phyloP scores from a whole-genome alignment of 2,888 invertebrate species.

The Danaus chrysippus region DNA sequence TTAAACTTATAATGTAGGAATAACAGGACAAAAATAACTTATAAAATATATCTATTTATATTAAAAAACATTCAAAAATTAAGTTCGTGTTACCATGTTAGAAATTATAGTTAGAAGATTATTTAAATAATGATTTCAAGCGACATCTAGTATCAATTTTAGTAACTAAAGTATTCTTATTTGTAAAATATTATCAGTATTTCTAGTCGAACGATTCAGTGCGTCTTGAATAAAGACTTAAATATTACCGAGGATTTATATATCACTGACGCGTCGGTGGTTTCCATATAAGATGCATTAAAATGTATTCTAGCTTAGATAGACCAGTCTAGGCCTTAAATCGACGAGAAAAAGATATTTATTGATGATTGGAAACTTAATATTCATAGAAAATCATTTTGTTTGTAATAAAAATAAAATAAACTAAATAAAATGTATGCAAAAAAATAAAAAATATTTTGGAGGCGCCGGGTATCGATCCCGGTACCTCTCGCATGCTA shows the following conservation, averaged over 20 bases:
- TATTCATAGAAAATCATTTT: too few relatives aligned
- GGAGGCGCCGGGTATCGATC: constrained; percentile 80
- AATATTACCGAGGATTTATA: constrained; percentile 5
- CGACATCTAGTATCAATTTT: constrained; percentile 12
- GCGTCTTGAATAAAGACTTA: constrained; percentile 6
- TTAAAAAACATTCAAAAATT: too few relatives aligned
- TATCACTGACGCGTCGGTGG: constrained; percentile 12
- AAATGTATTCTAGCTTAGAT: neutral
- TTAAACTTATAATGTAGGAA: too few relatives aligned
- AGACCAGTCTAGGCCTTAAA: too few relatives aligned
- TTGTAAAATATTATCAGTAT: constrained; percentile 14
- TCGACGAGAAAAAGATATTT: too few relatives aligned
- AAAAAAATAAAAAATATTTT: constrained; percentile 30
- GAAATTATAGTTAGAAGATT: too few relatives aligned
- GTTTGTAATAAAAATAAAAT: too few relatives aligned
- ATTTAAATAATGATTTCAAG: neutral
- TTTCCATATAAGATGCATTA: constrained; percentile 10
- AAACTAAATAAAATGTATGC: too few relatives aligned
- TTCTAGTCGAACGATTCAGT: constrained; percentile 14
- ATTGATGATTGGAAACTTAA: too few relatives aligned
- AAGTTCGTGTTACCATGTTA: too few relatives aligned
- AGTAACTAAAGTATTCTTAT: constrained; percentile 8
- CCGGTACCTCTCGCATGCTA: constrained; percentile 80
- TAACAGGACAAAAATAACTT: too few relatives aligned
- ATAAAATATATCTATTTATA: too few relatives aligned